Evolutionary conservation across 2,888 invertebrate genomes (phyloP).

Genomic region (Protophormia terraenovae): DNA sequence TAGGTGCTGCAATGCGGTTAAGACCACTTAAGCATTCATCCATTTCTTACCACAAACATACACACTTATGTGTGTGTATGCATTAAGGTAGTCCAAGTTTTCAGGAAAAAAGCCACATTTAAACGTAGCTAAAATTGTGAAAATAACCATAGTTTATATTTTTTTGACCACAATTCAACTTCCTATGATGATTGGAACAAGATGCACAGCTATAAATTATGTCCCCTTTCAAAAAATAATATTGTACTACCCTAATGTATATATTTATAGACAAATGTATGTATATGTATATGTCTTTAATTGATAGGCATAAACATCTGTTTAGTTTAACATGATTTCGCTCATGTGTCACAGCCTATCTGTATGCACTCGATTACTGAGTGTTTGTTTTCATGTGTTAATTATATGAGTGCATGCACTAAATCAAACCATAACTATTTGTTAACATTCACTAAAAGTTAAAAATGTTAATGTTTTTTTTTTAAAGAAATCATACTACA

Average conservation of each 20-base stretch:
- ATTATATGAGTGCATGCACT: background rate
- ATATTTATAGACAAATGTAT: too few species aligned
- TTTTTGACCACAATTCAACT: too few species aligned
- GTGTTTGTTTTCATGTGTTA: background rate
- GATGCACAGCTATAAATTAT: too few species aligned
- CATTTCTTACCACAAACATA: background rate
- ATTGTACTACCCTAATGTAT: too few species aligned
- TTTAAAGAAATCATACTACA: too few species aligned
- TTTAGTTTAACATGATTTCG: constrained; percentile 14
- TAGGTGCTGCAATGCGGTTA: constrained; percentile 67
- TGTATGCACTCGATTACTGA: background rate
- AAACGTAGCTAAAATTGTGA: too few species aligned
- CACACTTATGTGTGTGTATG: background rate
- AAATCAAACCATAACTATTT: background rate
- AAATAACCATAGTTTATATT: too few species aligned
- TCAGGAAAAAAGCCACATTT: too few species aligned
- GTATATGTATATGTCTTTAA: background rate
- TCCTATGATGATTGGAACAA: too few species aligned
- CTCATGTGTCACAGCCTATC: background rate
- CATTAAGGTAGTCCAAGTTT: too few species aligned
- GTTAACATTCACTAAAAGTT: constrained; percentile 7
- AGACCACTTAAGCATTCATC: constrained; percentile 54
- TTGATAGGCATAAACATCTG: constrained; percentile 54
- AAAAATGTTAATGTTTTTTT: background rate
- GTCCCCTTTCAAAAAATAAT: too few species aligned